A percentile compares a stretch with the other conserved stretches of the same genome.
Conservation (phyloP, 2,113 vertebrate species). For the Colius striatus region DNA sequence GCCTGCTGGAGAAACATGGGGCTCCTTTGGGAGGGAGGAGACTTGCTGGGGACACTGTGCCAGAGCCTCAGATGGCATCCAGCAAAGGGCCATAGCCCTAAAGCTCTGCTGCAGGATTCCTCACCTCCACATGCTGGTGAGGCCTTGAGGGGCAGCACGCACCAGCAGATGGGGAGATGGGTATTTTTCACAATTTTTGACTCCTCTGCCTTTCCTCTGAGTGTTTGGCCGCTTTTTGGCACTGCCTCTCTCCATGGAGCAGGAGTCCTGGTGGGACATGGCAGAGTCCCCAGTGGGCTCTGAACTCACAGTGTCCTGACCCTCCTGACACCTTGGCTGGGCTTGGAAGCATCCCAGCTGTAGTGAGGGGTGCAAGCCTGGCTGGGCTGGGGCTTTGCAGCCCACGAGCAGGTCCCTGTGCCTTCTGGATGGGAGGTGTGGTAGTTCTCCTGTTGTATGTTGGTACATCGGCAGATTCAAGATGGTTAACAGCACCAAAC, state of each 20-base stretch:
- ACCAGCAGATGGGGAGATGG: background rate
- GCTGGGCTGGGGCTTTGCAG: background rate
- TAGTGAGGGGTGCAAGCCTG: background rate
- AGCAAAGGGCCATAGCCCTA: fast-evolving
- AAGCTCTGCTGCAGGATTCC: background rate
- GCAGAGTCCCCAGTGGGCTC: background rate
- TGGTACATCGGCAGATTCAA: conserved; percentile 3
- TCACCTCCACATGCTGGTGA: background rate
- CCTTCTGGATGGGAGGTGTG: fast-evolving
- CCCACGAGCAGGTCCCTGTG: fast-evolving
- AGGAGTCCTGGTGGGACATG: background rate
- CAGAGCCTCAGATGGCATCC: background rate
- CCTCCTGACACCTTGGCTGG: background rate
- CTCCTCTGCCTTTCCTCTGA: background rate
- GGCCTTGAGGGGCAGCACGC: fast-evolving
- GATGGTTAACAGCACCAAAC: background rate
- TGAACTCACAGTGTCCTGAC: background rate
- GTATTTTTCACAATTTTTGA: background rate
- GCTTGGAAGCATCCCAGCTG: background rate
- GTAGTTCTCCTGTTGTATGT: background rate
- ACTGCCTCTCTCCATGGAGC: background rate
- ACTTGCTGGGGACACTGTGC: background rate
- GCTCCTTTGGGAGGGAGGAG: background rate
- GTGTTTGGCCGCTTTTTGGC: background rate
- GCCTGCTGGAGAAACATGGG: background rate